These are phyloP conservation scores for Lucifuga dentata DNA, from an alignment of 2,113 vertebrate genomes.

Conservation along the genomic window DNA sequence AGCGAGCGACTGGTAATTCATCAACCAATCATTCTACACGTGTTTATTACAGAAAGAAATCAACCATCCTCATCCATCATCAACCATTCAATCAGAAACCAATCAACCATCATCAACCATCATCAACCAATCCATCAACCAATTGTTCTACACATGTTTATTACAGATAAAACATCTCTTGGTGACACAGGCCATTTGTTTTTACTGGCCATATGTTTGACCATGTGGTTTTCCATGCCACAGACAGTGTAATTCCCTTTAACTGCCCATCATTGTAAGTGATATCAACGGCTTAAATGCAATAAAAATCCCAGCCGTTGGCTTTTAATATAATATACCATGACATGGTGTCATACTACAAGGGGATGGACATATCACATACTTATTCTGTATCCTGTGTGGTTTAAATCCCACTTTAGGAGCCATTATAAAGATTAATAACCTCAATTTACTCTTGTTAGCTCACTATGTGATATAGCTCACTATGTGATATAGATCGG, in stretches of 20 bases:
- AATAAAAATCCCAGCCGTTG: slow-evolving; percentile 31
- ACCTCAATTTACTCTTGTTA: background rate
- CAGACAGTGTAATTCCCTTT: slow-evolving; percentile 45
- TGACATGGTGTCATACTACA: slow-evolving; percentile 12
- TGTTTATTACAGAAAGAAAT: slow-evolving; percentile 41
- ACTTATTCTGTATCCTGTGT: background rate
- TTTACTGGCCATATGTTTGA: slow-evolving; percentile 49
- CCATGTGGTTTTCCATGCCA: slow-evolving; percentile 48
- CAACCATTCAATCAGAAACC: too few species aligned
- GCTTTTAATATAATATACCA: slow-evolving; percentile 25
- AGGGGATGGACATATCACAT: slow-evolving; percentile 12
- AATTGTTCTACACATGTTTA: too few species aligned
- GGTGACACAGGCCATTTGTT: slow-evolving; percentile 47
- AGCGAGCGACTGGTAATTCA: slow-evolving; percentile 39
- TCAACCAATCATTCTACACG: slow-evolving; percentile 23
- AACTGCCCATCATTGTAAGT: slow-evolving; percentile 46
- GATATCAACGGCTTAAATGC: slow-evolving; percentile 47
- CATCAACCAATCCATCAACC: too few species aligned
- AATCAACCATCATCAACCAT: too few species aligned
- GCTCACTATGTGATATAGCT: slow-evolving; percentile 17
- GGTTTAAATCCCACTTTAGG: slow-evolving; percentile 21
- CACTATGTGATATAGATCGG: slow-evolving; percentile 14
- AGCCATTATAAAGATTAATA: slow-evolving; percentile 31
- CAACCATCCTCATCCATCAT: too few species aligned
- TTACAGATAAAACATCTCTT: slow-evolving; percentile 27